phyloP scores from a whole-genome alignment of 2,113 vertebrate species.

The Saiga tatarica region DNA sequence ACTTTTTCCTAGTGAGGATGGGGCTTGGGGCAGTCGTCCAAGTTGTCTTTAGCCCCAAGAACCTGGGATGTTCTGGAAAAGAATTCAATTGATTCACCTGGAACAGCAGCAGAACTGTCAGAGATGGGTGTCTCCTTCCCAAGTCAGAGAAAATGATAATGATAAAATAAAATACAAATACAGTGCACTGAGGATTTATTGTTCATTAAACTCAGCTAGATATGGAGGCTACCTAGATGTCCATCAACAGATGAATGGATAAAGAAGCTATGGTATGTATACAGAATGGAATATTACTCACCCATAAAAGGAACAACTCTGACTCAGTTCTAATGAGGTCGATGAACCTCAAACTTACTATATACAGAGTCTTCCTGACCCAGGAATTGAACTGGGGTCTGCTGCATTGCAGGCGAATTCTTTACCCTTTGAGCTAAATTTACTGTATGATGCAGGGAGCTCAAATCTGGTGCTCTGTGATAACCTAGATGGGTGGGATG shows the following conservation, averaged over 20 bases:
- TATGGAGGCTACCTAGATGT: neutral
- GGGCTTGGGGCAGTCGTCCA: neutral
- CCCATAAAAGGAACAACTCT: neutral
- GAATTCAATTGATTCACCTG: neutral
- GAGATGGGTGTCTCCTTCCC: neutral
- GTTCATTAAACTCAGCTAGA: neutral
- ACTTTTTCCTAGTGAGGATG: neutral
- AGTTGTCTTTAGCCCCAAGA: neutral
- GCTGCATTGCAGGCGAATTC: neutral
- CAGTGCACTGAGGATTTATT: neutral
- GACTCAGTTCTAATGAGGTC: neutral
- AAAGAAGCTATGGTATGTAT: neutral
- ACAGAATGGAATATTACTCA: neutral
- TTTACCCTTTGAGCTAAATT: neutral
- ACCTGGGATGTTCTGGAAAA: neutral
- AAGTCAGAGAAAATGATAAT: neutral
- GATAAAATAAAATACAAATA: neutral
- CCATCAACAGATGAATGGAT: neutral
- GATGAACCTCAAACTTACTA: neutral
- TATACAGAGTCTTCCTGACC: neutral
- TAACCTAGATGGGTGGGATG: neutral
- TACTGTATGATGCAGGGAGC: neutral
- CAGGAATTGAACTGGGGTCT: fast-evolving
- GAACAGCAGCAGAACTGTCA: neutral
- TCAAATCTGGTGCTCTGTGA: neutral